Evolutionary conservation across 1,140 invertebrate species (phyloP).

Genomic region (Drosophila sucinea): DNA sequence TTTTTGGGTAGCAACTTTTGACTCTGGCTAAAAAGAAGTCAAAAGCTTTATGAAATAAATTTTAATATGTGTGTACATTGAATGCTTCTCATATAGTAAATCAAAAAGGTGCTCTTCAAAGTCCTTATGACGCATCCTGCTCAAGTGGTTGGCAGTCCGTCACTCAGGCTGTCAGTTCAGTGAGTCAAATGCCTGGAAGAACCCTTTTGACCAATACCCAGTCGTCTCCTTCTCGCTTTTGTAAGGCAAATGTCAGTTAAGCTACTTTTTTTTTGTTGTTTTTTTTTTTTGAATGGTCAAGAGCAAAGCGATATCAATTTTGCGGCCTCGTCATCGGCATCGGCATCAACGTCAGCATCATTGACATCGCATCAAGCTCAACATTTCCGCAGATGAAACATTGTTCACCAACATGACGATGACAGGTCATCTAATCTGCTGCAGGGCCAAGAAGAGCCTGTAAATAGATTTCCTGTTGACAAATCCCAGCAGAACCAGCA

Average conservation of each 20-base stretch:
- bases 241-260: slow-evolving; percentile 8
- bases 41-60: slow-evolving; percentile 57
- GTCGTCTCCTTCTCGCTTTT: no score
- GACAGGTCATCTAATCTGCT: slow-evolving; percentile 53
- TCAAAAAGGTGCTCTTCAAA: slow-evolving; percentile 36
- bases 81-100: slow-evolving; percentile 57
- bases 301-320: slow-evolving; percentile 54
- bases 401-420: slow-evolving; percentile 38
- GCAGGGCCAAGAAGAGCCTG: slow-evolving; percentile 37
- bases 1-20: neutral
- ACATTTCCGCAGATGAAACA: slow-evolving; percentile 65
- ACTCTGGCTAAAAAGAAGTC: neutral
- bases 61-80: slow-evolving; percentile 50
- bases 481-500: slow-evolving; percentile 8
- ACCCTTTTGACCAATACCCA: slow-evolving; percentile 4
- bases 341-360: slow-evolving; percentile 30
- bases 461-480: slow-evolving; percentile 20
- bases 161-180: slow-evolving; percentile 31
- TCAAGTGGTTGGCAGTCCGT: slow-evolving; percentile 8
- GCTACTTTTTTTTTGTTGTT: slow-evolving; percentile 1
- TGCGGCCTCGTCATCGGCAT: slow-evolving; percentile 50
- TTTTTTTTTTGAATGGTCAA: slow-evolving; percentile 19
- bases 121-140: slow-evolving; percentile 21
- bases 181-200: neutral
- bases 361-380: slow-evolving; percentile 48